Evolutionary conservation across 2,113 vertebrate genomes (phyloP).

Genomic region (Rhynchomys soricoides): DNA sequence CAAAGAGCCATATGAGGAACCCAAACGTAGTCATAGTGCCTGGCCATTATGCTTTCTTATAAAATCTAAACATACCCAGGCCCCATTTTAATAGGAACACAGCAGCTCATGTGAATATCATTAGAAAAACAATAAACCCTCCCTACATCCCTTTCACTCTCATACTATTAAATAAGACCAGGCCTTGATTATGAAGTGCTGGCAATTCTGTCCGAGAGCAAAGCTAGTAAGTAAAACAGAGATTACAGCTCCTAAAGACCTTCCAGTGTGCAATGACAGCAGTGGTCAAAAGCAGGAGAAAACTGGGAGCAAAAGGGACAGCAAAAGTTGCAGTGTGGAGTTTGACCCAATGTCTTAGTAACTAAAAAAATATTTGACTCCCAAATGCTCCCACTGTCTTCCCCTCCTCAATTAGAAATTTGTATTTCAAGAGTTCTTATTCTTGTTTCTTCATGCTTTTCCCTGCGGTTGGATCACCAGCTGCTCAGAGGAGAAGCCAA

Average conservation of each 20-base stretch:
- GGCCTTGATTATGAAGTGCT: neutral
- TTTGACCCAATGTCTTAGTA: neutral
- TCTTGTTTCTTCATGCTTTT: neutral
- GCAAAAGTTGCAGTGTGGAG: neutral
- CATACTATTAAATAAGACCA: neutral
- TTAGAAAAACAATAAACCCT: conserved; percentile 50
- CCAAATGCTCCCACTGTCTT: neutral
- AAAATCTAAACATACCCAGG: neutral
- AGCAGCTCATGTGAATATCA: neutral
- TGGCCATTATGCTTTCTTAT: neutral
- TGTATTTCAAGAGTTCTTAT: neutral
- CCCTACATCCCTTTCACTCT: neutral
- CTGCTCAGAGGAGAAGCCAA: conserved; percentile 33
- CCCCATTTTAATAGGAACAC: neutral
- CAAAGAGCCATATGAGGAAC: neutral
- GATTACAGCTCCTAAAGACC: neutral
- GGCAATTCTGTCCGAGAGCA: neutral
- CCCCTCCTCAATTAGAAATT: neutral
- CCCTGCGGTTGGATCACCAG: neutral
- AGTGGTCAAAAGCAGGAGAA: accelerated
- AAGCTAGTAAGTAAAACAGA: neutral
- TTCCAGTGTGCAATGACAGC: neutral
- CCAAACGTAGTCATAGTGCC: neutral
- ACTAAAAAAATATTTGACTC: neutral
- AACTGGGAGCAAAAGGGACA: neutral